These are phyloP conservation scores for Drosophila azteca DNA, from an alignment of 1,140 invertebrate species.

Conservation along the genomic window DNA sequence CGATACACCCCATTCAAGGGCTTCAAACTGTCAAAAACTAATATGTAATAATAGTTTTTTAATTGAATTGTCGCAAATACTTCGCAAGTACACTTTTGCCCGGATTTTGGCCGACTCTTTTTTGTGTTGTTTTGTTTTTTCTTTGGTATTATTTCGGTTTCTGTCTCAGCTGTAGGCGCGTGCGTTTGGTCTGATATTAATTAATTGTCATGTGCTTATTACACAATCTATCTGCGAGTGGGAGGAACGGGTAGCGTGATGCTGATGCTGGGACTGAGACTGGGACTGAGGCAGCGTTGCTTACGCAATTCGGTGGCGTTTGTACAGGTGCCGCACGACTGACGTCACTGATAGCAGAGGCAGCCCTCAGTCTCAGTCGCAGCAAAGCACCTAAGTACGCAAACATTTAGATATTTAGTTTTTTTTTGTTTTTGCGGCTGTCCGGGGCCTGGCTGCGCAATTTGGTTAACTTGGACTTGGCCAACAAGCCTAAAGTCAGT, in stretches of 20 bases:
- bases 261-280: conserved; percentile 24
- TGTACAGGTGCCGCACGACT: conserved; percentile 44
- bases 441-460: conserved; percentile 47
- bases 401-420: conserved; percentile 18
- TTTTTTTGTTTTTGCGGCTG: conserved; percentile 16
- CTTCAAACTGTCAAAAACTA: conserved; percentile 35
- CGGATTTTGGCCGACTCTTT: conserved; percentile 9
- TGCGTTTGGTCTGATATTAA: conserved; percentile 53
- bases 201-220: conserved; percentile 75
- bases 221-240: conserved; percentile 56
- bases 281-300: conserved; percentile 37
- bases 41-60: conserved; percentile 64
- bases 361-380: conserved; percentile 2
- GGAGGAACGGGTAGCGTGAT: conserved; percentile 16
- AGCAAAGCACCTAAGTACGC: conserved; percentile 36
- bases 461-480: conserved; percentile 78
- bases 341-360: conserved; percentile 66
- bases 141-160: neutral
- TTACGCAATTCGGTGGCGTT: conserved; percentile 61
- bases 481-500: conserved; percentile 78
- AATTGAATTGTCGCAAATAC: conserved; percentile 77
- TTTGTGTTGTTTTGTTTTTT: conserved; percentile 15
- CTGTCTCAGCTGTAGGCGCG: conserved; percentile 43
- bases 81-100: conserved; percentile 28
- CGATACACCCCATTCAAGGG: conserved; percentile 3